These are phyloP conservation scores for Montipora cactus DNA, from an alignment of 64 coral and sea anemone species.

Conservation along the genomic window DNA sequence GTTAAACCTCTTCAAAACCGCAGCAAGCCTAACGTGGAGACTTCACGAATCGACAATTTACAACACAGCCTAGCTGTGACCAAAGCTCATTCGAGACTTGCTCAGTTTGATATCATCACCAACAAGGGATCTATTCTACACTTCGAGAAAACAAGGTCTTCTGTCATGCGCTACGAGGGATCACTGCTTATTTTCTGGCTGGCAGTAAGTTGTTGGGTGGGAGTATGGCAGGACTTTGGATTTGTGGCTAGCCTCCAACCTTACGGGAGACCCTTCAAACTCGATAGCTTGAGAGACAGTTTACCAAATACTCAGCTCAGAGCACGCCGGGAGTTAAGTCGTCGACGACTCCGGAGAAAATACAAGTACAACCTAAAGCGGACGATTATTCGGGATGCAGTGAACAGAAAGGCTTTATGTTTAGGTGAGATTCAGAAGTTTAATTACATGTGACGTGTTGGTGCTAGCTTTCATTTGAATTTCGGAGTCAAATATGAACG, in stretches of 20 bases:
- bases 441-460: constrained; percentile 12
- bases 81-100: background rate
- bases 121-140: background rate
- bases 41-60: constrained; percentile 45
- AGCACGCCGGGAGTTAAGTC: constrained; percentile 57
- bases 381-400: constrained; percentile 69
- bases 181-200: constrained; percentile 25
- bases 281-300: constrained; percentile 88
- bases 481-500: background rate
- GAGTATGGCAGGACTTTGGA: constrained; percentile 70
- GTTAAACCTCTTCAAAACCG: constrained; percentile 85
- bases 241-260: constrained; percentile 47
- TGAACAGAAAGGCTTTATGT: constrained; percentile 76
- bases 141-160: background rate
- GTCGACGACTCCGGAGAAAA: constrained; percentile 71
- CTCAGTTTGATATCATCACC: background rate
- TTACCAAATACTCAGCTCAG: constrained; percentile 63
- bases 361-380: constrained; percentile 82
- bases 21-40: constrained; percentile 57
- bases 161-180: background rate
- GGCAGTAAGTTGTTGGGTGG: constrained; percentile 59
- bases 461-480: background rate
- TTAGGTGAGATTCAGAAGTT: constrained; percentile 76
- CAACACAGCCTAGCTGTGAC: constrained; percentile 18
- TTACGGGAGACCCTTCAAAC: constrained; percentile 82